Percentiles rank a stretch among this genome's conserved stretches.
Conservation (phyloP, 2,888 invertebrate species). For the Spodoptera exigua region DNA sequence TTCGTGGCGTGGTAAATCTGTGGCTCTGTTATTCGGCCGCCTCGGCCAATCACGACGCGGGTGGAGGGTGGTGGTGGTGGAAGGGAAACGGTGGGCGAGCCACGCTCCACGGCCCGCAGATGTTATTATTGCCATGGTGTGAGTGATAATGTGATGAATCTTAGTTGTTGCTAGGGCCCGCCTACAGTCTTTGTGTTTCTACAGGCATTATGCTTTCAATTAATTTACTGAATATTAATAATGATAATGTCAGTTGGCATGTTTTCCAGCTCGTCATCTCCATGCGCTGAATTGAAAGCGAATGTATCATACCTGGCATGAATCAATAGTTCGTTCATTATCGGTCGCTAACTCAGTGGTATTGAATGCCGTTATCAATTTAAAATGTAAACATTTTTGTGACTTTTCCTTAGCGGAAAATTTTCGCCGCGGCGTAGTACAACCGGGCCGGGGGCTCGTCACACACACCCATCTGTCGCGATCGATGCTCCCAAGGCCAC, state of each 20-base stretch:
- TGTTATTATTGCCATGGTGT: constrained; percentile 29
- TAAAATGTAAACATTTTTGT: constrained; percentile 11
- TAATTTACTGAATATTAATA: not conserved
- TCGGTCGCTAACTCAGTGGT: too few species aligned
- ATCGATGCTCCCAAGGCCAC: constrained; percentile 87
- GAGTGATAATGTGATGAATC: constrained; percentile 42
- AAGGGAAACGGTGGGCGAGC: constrained; percentile 18
- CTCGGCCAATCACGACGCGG: constrained; percentile 41
- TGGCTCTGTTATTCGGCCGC: constrained; percentile 9
- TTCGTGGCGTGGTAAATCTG: constrained; percentile 11
- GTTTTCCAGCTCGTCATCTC: too few species aligned
- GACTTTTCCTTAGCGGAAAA: constrained; percentile 25
- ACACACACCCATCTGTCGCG: constrained; percentile 69
- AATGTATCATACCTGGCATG: too few species aligned
- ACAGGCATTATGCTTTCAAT: not conserved
- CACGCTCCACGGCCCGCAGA: constrained; percentile 3
- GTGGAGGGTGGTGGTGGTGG: constrained; percentile 37
- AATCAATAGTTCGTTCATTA: too few species aligned
- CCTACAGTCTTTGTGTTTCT: constrained; percentile 5
- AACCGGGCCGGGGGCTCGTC: constrained; percentile 83
- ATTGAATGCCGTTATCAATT: not conserved
- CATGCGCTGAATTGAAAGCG: too few species aligned
- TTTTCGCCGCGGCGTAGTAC: constrained; percentile 45
- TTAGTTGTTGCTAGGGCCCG: constrained; percentile 29
- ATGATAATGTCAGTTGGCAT: too few species aligned